Evolutionary conservation across 2,113 vertebrate genomes (phyloP).

Genomic region (Trachemys scripta): DNA sequence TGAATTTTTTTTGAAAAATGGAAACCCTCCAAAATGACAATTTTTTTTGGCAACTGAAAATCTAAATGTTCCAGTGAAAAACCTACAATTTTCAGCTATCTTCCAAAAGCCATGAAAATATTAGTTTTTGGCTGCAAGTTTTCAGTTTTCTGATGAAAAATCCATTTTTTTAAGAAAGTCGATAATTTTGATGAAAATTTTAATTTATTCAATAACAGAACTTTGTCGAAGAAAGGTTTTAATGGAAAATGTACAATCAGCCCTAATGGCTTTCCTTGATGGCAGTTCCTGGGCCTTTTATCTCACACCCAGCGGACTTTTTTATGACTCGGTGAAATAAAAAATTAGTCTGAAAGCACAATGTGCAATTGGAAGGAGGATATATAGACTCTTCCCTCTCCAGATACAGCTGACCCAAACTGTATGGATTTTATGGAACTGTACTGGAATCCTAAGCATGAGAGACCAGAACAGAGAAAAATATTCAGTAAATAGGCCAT

Average conservation of each 20-base stretch:
- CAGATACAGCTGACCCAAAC: not conserved
- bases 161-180: not conserved
- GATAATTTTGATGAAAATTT: not conserved
- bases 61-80: not conserved
- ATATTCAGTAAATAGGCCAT: not conserved
- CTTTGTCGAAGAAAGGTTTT: not conserved
- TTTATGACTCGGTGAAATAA: not conserved
- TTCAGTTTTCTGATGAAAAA: not conserved
- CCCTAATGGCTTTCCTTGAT: not conserved
- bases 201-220: not conserved
- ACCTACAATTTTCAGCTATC: not conserved
- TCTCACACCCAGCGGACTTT: rapidly evolving
- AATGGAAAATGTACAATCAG: not conserved
- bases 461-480: not conserved
- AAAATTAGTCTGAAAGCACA: not conserved
- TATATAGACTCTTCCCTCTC: not conserved
- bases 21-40: not conserved
- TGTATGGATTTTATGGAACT: not conserved
- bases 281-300: not conserved
- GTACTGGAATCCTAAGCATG: not conserved
- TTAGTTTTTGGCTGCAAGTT: rapidly evolving
- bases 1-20: not conserved
- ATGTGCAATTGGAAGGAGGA: not conserved
- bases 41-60: not conserved
- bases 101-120: not conserved